Evolutionary conservation across 2,888 invertebrate species (phyloP).

Genomic region (Rhabditoides inermis): DNA sequence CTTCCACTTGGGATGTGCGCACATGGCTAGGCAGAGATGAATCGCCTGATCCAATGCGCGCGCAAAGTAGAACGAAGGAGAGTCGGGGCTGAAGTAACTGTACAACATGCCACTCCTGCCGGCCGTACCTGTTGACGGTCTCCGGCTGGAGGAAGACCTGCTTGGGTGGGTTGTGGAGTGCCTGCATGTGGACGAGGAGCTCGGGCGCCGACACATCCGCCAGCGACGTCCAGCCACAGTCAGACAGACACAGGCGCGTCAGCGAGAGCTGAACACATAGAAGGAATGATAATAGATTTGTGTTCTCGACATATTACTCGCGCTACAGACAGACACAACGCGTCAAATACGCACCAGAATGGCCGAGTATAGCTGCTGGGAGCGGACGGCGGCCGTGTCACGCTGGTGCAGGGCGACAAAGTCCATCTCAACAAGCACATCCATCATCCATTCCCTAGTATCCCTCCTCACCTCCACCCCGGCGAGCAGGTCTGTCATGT

Average conservation of each 20-base stretch:
- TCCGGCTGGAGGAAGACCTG: slow-evolving; percentile 29
- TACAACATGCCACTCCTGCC: neutral
- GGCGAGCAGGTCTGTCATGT: slow-evolving; percentile 17
- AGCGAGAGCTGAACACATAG: slow-evolving; percentile 13
- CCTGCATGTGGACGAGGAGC: slow-evolving; percentile 16
- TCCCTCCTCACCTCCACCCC: slow-evolving; percentile 19
- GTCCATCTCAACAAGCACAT: slow-evolving; percentile 4
- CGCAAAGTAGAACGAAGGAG: slow-evolving; percentile 13
- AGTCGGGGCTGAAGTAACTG: slow-evolving; percentile 16
- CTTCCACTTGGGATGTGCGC: slow-evolving; percentile 31
- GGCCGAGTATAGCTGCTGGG: slow-evolving; percentile 10
- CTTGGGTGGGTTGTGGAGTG: slow-evolving; percentile 20
- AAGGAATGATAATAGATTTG: neutral
- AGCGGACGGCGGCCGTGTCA: neutral
- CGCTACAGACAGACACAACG: neutral
- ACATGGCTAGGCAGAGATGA: slow-evolving; percentile 24
- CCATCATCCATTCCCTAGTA: no score
- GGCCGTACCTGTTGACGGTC: slow-evolving; percentile 16
- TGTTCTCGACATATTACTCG: neutral
- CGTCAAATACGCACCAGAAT: slow-evolving; percentile 15
- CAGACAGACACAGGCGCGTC: slow-evolving; percentile 17
- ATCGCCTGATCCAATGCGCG: slow-evolving; percentile 17
- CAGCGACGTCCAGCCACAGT: slow-evolving; percentile 27
- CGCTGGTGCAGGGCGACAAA: neutral
- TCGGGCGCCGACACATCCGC: slow-evolving; percentile 20